Conservation (phyloP, 2,888 invertebrate genomes). For the Vannuccia rotundouncinata region DNA sequence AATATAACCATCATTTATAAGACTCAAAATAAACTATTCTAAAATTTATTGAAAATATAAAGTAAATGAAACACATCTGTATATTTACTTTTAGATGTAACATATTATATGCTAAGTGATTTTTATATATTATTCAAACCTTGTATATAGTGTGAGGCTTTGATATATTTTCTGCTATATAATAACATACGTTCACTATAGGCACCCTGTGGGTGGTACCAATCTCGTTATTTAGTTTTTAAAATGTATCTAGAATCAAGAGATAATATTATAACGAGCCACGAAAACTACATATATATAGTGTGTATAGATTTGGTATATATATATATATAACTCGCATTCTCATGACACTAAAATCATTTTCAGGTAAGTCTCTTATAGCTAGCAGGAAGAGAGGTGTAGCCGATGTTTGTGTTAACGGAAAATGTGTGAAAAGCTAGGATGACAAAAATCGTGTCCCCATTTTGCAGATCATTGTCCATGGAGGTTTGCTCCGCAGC, state of each 20-base stretch:
- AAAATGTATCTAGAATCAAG: not conserved
- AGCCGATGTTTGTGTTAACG: slow-evolving; percentile 14
- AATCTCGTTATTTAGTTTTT: not conserved
- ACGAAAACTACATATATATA: not conserved
- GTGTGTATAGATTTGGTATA: not conserved
- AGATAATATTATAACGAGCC: not conserved
- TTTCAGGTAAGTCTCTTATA: not conserved
- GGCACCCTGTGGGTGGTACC: not conserved
- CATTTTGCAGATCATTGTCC: not conserved
- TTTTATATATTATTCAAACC: not conserved
- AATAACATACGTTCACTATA: no score
- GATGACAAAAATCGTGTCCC: not conserved
- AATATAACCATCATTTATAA: no score
- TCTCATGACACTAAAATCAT: not conserved
- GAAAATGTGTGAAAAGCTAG: slow-evolving; percentile 14
- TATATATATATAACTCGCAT: not conserved
- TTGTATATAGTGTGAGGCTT: not conserved
- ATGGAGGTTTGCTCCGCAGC: not conserved
- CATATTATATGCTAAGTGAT: not conserved
- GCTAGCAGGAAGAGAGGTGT: not conserved
- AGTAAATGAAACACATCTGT: no score
- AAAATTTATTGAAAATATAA: no score
- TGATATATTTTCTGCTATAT: not conserved
- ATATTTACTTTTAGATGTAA: no score
- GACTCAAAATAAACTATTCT: no score